Conservation (phyloP, 2,888 invertebrate species). For the Malthinus seriepunctatus region DNA sequence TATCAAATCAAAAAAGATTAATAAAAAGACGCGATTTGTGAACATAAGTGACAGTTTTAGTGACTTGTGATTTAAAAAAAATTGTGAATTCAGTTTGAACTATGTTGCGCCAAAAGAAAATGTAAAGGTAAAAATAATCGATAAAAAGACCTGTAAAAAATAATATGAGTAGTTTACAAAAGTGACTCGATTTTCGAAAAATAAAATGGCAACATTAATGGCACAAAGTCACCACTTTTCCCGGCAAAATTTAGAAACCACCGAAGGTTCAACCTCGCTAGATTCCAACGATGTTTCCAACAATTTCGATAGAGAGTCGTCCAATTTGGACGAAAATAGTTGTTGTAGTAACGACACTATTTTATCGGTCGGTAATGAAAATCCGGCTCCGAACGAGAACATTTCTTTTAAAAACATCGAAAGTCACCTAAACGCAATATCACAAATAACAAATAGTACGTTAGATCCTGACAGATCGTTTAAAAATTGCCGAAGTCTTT, state of each 20-base stretch:
- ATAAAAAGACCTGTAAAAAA: not conserved
- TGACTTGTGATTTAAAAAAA: no score
- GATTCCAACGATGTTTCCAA: conserved; percentile 47
- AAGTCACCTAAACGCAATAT: conserved; percentile 69
- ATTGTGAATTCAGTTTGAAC: no score
- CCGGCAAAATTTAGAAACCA: conserved; percentile 43
- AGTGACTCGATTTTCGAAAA: not conserved
- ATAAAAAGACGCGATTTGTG: no score
- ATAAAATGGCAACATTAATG: conserved; percentile 36
- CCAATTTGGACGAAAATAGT: conserved; percentile 63
- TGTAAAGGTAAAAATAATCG: no score
- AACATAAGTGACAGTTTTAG: no score
- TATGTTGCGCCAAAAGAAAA: not conserved
- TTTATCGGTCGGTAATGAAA: conserved; percentile 80
- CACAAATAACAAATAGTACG: conserved; percentile 63
- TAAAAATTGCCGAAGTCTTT: conserved; percentile 37
- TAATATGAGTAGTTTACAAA: not conserved
- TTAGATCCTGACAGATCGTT: conserved; percentile 43
- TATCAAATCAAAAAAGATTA: no score
- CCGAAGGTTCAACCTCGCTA: conserved; percentile 50
- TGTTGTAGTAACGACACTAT: conserved; percentile 80
- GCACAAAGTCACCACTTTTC: conserved; percentile 45
- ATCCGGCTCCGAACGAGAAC: conserved; percentile 53
- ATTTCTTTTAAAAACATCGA: conserved; percentile 69
- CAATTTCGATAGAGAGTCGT: conserved; percentile 47